Conservation (phyloP, 2,797 vertebrate genomes). For the Ctenopoma multispine region DNA sequence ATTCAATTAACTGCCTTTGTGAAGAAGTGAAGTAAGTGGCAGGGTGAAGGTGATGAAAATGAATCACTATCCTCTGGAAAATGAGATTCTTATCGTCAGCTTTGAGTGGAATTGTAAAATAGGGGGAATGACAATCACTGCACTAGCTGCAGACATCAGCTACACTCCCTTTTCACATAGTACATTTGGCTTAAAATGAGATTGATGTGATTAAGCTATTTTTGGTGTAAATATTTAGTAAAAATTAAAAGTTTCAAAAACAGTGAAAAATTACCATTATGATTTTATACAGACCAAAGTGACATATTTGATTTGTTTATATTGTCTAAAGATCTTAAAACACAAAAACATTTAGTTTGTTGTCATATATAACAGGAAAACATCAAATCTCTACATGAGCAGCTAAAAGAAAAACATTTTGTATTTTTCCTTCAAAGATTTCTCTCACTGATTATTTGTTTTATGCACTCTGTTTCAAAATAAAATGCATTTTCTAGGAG, state of each 20-base stretch:
- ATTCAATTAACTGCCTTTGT: conserved; percentile 77
- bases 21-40: conserved; percentile 58
- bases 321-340: no score
- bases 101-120: conserved; percentile 54
- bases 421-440: no score
- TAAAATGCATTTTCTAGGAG: not conserved
- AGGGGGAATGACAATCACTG: conserved; percentile 37
- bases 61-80: conserved; percentile 73
- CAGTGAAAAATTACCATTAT: no score
- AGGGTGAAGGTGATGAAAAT: conserved; percentile 72
- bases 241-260: no score
- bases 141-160: conserved; percentile 23
- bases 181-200: conserved; percentile 16
- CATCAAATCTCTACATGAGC: not conserved
- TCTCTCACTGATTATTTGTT: not conserved
- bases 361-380: not conserved
- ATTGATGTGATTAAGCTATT: conserved; percentile 4
- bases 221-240: not conserved
- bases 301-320: no score
- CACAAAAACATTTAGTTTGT: not conserved
- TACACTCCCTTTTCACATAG: conserved; percentile 13
- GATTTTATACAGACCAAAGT: no score
- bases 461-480: not conserved
- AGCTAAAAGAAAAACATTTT: not conserved
- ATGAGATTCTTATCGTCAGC: conserved; percentile 71